A percentile compares a stretch with the other conserved stretches of the same genome.
Conservation (phyloP, 2,797 vertebrate genomes). For the Notoglanidium macrostoma region DNA sequence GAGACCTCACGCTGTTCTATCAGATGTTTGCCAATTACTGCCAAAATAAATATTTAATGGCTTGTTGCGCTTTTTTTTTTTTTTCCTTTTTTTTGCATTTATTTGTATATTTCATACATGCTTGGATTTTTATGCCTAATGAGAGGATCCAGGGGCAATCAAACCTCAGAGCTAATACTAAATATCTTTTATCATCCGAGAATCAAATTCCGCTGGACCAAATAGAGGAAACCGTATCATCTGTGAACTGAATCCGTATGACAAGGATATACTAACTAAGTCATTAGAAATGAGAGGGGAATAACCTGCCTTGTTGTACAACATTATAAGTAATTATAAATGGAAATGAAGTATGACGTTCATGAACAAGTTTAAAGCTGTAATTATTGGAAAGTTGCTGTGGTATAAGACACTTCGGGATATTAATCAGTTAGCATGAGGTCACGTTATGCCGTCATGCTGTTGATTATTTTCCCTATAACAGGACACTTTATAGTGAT, state of each 20-base stretch:
- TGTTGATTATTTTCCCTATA: background rate
- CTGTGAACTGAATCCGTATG: constrained; percentile 24
- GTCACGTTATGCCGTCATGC: background rate
- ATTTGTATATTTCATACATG: constrained; percentile 51
- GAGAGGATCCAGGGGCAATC: constrained; percentile 41
- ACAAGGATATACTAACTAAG: constrained; percentile 32
- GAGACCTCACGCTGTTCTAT: constrained; percentile 46
- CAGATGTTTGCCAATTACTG: constrained; percentile 59
- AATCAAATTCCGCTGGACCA: constrained; percentile 8
- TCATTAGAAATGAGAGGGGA: constrained; percentile 26
- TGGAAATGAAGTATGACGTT: background rate
- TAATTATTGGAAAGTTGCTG: background rate
- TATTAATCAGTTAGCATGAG: background rate
- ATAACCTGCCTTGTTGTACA: background rate
- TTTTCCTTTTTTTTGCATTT: constrained; percentile 30
- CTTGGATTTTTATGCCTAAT: constrained; percentile 39
- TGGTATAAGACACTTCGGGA: background rate
- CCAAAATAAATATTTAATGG: constrained; percentile 61
- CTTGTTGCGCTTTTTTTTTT: constrained; percentile 43
- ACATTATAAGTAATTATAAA: background rate
- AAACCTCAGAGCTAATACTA: constrained; percentile 37
- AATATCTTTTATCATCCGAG: constrained; percentile 39
- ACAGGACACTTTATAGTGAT: background rate
- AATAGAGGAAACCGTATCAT: constrained; percentile 21
- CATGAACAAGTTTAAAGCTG: background rate